Evolutionary conservation across 2,797 vertebrate genomes (phyloP).

Genomic region (Myotis planiceps): DNA sequence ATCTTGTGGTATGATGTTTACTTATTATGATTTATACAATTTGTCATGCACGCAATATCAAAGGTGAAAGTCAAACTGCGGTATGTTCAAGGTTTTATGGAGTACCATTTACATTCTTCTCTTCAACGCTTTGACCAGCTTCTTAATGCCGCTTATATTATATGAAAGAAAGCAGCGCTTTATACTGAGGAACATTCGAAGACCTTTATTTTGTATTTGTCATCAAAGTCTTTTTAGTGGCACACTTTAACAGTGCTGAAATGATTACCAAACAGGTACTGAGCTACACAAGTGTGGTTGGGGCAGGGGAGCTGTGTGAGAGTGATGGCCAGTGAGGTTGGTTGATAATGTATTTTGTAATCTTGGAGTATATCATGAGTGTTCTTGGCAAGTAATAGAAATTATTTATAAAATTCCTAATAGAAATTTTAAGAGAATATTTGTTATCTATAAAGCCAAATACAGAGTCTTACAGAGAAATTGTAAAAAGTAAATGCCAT

Average conservation of each 20-base stretch:
- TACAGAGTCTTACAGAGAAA: background rate
- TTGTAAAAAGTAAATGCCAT: background rate
- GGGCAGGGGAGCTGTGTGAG: background rate
- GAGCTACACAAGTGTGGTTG: background rate
- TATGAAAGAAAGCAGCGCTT: background rate
- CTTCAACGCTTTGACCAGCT: background rate
- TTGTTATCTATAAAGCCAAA: background rate
- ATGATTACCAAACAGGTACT: background rate
- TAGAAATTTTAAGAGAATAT: constrained; percentile 6
- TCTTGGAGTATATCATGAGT: background rate
- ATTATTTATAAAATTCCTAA: constrained; percentile 2
- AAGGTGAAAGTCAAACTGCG: constrained; percentile 16
- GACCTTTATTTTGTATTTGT: constrained; percentile 1
- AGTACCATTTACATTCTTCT: background rate
- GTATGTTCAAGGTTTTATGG: background rate
- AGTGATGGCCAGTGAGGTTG: background rate
- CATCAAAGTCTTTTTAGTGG: background rate
- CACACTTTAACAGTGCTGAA: background rate
- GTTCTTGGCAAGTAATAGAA: background rate
- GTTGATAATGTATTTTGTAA: background rate
- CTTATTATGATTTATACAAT: constrained; percentile 51
- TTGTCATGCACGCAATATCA: background rate
- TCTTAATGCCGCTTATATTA: background rate
- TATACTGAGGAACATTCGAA: background rate
- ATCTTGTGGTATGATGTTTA: constrained; percentile 37